phyloP scores from a whole-genome alignment of 1,140 invertebrate genomes.

The Thaumatotibia leucotreta region DNA sequence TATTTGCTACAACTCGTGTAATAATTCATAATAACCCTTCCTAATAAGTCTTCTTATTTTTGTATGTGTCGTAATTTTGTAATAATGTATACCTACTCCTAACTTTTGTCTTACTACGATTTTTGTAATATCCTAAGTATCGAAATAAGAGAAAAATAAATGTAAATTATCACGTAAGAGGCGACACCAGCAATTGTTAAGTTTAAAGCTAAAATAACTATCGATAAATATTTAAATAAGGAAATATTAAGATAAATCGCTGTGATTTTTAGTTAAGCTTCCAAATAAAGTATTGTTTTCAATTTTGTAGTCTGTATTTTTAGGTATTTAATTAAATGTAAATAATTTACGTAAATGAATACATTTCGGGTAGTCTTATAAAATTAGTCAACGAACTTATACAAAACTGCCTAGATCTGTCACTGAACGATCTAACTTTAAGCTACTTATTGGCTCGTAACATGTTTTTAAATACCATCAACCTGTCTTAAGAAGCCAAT shows the following conservation, averaged over 20 bases:
- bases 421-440: no score
- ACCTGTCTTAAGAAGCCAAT: no score
- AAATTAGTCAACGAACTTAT: no score
- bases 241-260: constrained; percentile 30
- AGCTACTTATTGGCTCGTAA: no score
- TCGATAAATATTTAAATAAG: neutral
- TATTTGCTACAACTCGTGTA: neutral
- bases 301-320: no score
- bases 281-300: constrained; percentile 24
- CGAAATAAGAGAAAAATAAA: neutral
- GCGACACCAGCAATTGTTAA: constrained; percentile 37
- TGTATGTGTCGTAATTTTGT: constrained; percentile 2
- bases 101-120: neutral
- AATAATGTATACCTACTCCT: neutral
- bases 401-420: no score
- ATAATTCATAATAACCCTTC: neutral
- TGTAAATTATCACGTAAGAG: constrained; percentile 33
- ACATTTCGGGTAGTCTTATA: no score
- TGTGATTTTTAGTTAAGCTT: constrained; percentile 53
- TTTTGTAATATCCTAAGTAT: neutral
- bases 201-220: neutral
- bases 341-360: no score
- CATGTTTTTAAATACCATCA: no score
- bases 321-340: no score
- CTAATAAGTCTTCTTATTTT: neutral